A percentile compares a stretch with the other conserved stretches of the same genome.
Conservation (phyloP, 1,140 invertebrate genomes). For the Caerostris darwini region DNA sequence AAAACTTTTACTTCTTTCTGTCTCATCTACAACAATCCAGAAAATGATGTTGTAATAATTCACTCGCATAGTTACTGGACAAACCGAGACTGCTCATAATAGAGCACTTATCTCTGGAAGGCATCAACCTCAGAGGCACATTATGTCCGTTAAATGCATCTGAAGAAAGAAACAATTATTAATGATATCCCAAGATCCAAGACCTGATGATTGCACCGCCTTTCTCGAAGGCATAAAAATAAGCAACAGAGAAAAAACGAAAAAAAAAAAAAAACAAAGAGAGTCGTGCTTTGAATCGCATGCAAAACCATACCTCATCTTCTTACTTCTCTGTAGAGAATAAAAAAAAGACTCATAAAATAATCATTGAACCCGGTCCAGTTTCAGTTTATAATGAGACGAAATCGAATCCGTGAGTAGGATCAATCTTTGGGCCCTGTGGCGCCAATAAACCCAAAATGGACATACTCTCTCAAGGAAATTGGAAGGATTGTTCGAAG, state of each 20-base stretch:
- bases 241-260: no score
- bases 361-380: slow-evolving; percentile 39
- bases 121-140: slow-evolving; percentile 9
- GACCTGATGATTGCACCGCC: slow-evolving; percentile 12
- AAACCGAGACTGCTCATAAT: neutral
- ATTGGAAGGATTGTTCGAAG: neutral
- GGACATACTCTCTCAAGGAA: slow-evolving; percentile 6
- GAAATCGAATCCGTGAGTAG: neutral
- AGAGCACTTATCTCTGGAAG: slow-evolving; percentile 9
- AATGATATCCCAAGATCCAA: neutral
- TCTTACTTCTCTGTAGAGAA: neutral
- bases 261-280: neutral
- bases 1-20: neutral
- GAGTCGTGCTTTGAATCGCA: neutral
- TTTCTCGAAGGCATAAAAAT: neutral
- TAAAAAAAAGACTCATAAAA: neutral
- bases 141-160: slow-evolving; percentile 9
- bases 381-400: neutral
- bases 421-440: neutral
- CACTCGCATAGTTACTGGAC: neutral
- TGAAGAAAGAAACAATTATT: slow-evolving; percentile 8
- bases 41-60: neutral
- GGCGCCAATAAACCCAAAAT: slow-evolving; percentile 3
- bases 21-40: neutral
- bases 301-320: neutral